Base-by-base conservation (phyloP, 2,888 invertebrate genomes). In the Oxystoma pomonae region DNA sequence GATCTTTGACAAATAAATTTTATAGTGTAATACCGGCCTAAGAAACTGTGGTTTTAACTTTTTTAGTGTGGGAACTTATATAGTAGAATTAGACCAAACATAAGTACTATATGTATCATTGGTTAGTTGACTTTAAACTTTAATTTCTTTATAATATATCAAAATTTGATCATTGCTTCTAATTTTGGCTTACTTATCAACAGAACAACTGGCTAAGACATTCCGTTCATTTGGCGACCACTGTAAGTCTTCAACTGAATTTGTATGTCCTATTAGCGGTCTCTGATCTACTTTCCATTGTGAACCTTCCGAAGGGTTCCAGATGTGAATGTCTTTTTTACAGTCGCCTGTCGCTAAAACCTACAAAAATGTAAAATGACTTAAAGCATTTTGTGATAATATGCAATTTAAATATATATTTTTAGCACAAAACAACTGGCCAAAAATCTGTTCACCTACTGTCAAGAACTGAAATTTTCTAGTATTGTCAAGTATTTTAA, bases 201-300 rank as follows among this genome's bases (percentile, higher is more conserved):
- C 90, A 20, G 94, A 94, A 81, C 94, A 94, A 9, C 94, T 90
- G 50, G 94, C 94, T 59, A 95, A 81, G 0, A 96, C 96, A 81
- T 91, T 87, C 70, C 85, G 84, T 82, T 99, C 99, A 81, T 90
- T 96, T 1, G 98, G 98, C 64, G 98, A 98, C 99, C 99, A 99
- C 76, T 98, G 98, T 67, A 99, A 83, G 80, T 99, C 99, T 83
- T 99, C 99, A 12, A 99, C 94, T 21, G 98, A 98, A 57, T 86
- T 88, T 18, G 89, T 90, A 77, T 99, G 99, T 0, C 94, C 96
- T 58, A 87, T 83, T 62, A 93, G 85, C 0, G 98, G 93, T 58
- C 92, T 84, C 78, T 95, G 94, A 80, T 97, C 95, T 0, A 98
- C 94, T 71, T 86, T 85, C 98, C 98, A 99, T 19, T 57, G 67